phyloP scores from a whole-genome alignment of 1,140 invertebrate species.

The Euura lappo region DNA sequence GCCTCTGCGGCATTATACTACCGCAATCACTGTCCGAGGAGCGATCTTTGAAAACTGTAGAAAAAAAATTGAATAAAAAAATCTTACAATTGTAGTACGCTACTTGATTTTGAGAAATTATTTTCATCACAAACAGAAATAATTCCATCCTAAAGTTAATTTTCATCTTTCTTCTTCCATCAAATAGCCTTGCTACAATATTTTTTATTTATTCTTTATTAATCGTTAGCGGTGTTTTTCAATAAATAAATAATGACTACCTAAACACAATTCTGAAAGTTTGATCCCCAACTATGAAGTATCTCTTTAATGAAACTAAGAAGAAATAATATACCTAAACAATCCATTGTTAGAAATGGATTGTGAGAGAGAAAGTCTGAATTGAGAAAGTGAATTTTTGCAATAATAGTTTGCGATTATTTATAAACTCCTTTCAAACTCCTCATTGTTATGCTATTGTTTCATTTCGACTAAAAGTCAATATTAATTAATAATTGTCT shows the following conservation, averaged over 20 bases:
- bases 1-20: not conserved
- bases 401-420: too few species aligned
- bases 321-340: not conserved
- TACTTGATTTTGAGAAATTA: not conserved
- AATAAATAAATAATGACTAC: slow-evolving; percentile 10
- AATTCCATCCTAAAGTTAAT: not conserved
- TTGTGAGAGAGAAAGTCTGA: not conserved
- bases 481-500: slow-evolving; percentile 38
- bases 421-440: slow-evolving; percentile 33
- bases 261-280: slow-evolving; percentile 2
- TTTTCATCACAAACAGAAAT: not conserved
- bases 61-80: not conserved
- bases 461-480: slow-evolving; percentile 29
- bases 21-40: not conserved
- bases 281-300: not conserved
- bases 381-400: not conserved
- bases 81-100: not conserved
- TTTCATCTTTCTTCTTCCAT: not conserved
- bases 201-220: too few species aligned
- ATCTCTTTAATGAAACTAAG: not conserved
- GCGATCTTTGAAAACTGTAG: not conserved
- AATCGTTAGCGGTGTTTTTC: not conserved
- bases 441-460: slow-evolving; percentile 28
- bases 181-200: too few species aligned
- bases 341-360: not conserved